Base-by-base conservation (phyloP, 1,140 invertebrate genomes). In the Geopemphigus sp. region DNA sequence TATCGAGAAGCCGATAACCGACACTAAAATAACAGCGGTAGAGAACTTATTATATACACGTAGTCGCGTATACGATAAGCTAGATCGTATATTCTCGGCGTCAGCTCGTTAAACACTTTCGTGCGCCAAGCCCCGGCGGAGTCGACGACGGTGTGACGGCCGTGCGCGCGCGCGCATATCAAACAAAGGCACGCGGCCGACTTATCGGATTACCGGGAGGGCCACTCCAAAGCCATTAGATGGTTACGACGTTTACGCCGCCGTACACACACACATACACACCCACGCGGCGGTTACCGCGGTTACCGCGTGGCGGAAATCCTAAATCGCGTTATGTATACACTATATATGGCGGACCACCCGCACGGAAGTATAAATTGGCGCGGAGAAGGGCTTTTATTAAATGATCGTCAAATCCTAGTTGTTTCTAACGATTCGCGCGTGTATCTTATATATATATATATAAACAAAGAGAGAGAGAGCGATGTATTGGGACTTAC, bases 151-250 rank as follows among this genome's bases (percentile, higher is more conserved):
- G 73, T 12, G 57, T 29, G 50, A 39, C 32, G 26, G 17, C n/a
- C n/a, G n/a, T n/a, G n/a, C n/a, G n/a, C n/a, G n/a, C n/a, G 54
- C 74, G 74, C 74, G 74, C 39, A 63, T 50, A 29, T 78, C 57
- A 78, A 78, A 78, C 56, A 78, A 78, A 78, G 39, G 45, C 74
- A 78, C 74, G 74, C 57, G 74, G 6, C 22, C 3, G 57, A 63
- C 54, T 78, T 78, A 78, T 78, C 74, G 74, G 74, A 78, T 78
- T 78, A 78, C 74, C 14, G 26, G 56, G n/a, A n/a, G n/a, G 8
- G 32, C 32, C 56, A 63, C 74, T 78, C 74, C 74, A 29, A 78
- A 78, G 74, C 74, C 57, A 63, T 63, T 63, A 63, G 56, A 63
- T 47, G 57, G 74, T 78, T 78, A 78, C 74, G 50, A 26, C 74